Base-by-base conservation (phyloP, 1,140 invertebrate genomes). In the Atta texana region DNA sequence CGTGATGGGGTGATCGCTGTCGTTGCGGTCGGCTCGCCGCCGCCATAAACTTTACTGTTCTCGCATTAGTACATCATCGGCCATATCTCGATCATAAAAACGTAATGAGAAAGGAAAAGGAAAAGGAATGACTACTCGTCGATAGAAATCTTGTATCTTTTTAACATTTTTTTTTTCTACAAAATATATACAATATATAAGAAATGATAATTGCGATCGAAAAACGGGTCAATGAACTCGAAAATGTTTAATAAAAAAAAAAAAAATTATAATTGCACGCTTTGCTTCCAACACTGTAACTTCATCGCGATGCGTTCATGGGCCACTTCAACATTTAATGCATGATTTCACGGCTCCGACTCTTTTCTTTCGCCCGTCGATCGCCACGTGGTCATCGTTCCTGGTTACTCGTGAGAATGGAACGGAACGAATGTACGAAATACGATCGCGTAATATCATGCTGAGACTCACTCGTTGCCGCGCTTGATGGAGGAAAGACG, bases 401-500 rank as follows among this genome's bases (percentile, higher is more conserved):
- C 68, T n/a, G 72, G 39, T 21, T 77, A 64, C 78, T 24, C 21
- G 61, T 24, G 57, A 76, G 71, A 68, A 75, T 24, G 55, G 44
- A 51, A 64, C 34, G 53, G 71, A 31, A 86, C 74, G 72, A 88
- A 64, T 53, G 55, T 63, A 44, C 18, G 39, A 53, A 55, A 81
- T 24, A 86, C 59, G 51, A 74, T 18, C 59, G 61, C 51, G 39
- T 31, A 69, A 85, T 90, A 92, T 92, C 92, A 90, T 85, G 90
- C 81, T 63, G 55, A 86, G 78, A 80, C 61, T 51, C 28, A 51
- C 72, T 72, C 66, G 28, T 78, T 24, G 34, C 74, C 75, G 86
- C 87, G 88, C 87, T 90, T 91, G 92, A 88, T 84, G 66, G 66
- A 80, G 14, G 53, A 39, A 89, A 55, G 63, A 61, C 72, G 72